Evolutionary conservation across 2,888 invertebrate genomes (phyloP).

Genomic region (Nysson spinosus): DNA sequence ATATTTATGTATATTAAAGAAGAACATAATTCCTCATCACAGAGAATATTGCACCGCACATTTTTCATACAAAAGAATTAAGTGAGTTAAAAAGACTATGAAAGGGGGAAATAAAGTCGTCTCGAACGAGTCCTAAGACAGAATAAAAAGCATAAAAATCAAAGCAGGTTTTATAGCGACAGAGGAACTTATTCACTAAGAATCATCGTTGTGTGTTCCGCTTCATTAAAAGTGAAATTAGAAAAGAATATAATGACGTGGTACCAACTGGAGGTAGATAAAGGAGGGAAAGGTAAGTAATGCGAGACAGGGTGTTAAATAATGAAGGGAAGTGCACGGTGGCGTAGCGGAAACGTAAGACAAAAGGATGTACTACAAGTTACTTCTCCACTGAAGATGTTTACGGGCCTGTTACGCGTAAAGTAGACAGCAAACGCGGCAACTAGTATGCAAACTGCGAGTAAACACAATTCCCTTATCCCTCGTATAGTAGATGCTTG

Average conservation of each 20-base stretch:
- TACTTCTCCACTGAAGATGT: conserved; percentile 69
- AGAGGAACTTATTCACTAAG: too few relatives aligned
- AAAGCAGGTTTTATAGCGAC: too few relatives aligned
- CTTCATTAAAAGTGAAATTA: too few relatives aligned
- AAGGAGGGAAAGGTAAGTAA: conserved; percentile 16
- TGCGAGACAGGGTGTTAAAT: conserved; percentile 43
- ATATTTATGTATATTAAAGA: too few relatives aligned
- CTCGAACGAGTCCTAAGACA: too few relatives aligned
- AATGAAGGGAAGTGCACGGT: conserved; percentile 40
- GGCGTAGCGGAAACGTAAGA: conserved; percentile 45
- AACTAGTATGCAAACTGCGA: conserved; percentile 74
- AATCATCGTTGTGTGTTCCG: too few relatives aligned
- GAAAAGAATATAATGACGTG: neutral
- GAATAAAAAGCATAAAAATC: too few relatives aligned
- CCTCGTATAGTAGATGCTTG: conserved; percentile 35
- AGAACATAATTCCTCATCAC: too few relatives aligned
- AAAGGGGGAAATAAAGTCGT: too few relatives aligned
- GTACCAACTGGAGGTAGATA: neutral
- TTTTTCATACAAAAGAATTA: too few relatives aligned
- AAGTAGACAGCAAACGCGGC: conserved; percentile 64
- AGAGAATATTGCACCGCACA: too few relatives aligned
- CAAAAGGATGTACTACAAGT: conserved; percentile 60
- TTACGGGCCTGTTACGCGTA: conserved; percentile 69
- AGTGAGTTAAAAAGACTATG: too few relatives aligned
- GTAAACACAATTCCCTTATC: conserved; percentile 75